Evolutionary conservation across 2,888 invertebrate genomes (phyloP).

Genomic region (Calameuta idolon): DNA sequence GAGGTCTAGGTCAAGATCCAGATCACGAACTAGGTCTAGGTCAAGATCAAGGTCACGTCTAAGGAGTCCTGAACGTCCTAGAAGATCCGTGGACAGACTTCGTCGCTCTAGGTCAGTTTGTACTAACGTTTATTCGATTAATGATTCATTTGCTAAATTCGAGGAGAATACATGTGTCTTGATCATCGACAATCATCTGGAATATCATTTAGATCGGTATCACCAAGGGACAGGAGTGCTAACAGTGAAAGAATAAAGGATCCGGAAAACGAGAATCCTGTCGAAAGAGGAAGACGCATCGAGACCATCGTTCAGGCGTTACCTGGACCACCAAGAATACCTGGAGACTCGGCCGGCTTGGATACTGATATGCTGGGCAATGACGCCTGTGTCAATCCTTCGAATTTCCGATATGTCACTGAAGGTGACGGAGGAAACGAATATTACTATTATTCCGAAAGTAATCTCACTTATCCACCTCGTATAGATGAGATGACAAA

Average conservation of each 20-base stretch:
- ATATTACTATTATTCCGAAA: slow-evolving; percentile 58
- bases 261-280: not conserved
- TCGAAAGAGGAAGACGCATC: slow-evolving; percentile 48
- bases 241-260: not conserved
- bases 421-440: slow-evolving; percentile 48
- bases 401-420: slow-evolving; percentile 49
- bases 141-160: not conserved
- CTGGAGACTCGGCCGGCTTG: slow-evolving; percentile 30
- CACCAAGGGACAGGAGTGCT: not conserved
- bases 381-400: slow-evolving; percentile 27
- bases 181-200: not conserved
- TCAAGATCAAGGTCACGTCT: slow-evolving; percentile 47
- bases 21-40: slow-evolving; percentile 59
- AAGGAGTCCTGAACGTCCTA: slow-evolving; percentile 33
- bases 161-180: not conserved
- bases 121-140: no score
- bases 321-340: slow-evolving; percentile 34
- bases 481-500: slow-evolving; percentile 56
- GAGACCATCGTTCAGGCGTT: slow-evolving; percentile 60
- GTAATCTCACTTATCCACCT: slow-evolving; percentile 63
- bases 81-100: slow-evolving; percentile 40
- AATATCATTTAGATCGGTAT: not conserved
- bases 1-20: slow-evolving; percentile 65
- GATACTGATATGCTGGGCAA: slow-evolving; percentile 39
- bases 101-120: slow-evolving; percentile 52